These are phyloP conservation scores for Mandrillus leucophaeus DNA, from an alignment of 2,113 vertebrate species.

Conservation along the genomic window DNA sequence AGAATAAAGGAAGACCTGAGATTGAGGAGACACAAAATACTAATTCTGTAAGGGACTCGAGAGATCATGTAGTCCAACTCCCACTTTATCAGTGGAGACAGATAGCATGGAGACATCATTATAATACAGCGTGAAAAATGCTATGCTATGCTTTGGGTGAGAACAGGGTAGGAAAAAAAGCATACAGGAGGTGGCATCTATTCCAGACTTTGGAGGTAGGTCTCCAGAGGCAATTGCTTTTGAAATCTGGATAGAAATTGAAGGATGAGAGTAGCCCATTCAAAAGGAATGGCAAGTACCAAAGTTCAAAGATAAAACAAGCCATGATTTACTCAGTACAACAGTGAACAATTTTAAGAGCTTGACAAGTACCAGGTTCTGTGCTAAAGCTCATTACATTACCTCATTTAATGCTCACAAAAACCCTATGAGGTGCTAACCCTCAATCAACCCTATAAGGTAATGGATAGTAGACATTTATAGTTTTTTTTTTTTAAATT, in stretches of 20 bases:
- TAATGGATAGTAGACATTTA: background rate
- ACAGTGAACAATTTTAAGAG: background rate
- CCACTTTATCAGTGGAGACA: background rate
- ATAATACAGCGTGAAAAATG: background rate
- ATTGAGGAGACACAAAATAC: background rate
- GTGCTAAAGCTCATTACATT: background rate
- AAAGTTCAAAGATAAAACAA: background rate
- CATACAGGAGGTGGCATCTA: background rate
- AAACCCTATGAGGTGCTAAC: background rate
- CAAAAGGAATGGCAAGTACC: background rate
- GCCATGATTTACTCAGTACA: background rate
- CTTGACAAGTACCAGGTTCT: background rate
- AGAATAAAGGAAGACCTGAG: background rate
- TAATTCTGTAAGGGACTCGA: background rate
- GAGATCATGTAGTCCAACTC: background rate
- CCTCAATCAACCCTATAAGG: background rate
- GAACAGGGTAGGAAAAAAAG: background rate
- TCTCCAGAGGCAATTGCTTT: background rate
- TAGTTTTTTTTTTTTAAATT: background rate
- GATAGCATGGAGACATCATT: background rate
- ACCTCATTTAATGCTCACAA: background rate
- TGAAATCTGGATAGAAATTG: background rate
- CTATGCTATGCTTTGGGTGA: background rate
- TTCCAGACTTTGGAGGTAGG: background rate
- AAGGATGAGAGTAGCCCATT: background rate